Percentiles rank a stretch among this genome's conserved stretches.
These are phyloP conservation scores for Caenorhabditis macrosperma DNA, from an alignment of 2,888 invertebrate species.

Conservation along the genomic window DNA sequence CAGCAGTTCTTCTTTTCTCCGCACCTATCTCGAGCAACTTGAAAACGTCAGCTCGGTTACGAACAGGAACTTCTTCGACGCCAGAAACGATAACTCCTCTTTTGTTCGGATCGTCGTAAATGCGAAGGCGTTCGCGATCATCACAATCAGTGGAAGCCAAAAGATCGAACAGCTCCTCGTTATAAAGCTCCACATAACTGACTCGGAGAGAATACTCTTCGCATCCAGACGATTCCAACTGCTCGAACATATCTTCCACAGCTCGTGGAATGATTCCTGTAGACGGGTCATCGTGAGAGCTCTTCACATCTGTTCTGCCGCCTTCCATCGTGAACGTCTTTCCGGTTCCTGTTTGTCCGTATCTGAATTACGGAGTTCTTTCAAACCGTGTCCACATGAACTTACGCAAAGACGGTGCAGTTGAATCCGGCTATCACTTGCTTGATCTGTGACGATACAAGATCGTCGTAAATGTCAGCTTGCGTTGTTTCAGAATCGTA, in stretches of 20 bases:
- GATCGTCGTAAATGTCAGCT: constrained; percentile 90
- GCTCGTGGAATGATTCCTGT: constrained; percentile 94
- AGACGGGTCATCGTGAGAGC: constrained; percentile 88
- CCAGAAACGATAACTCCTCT: constrained; percentile 93
- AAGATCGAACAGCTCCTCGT: constrained; percentile 95
- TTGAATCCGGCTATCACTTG: constrained; percentile 96
- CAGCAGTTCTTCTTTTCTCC: constrained; percentile 90
- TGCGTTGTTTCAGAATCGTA: constrained; percentile 89
- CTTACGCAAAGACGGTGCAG: constrained; percentile 96
- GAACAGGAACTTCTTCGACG: constrained; percentile 91
- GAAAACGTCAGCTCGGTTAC: constrained; percentile 89
- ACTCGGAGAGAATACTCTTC: constrained; percentile 91
- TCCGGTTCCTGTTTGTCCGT: constrained; percentile 85
- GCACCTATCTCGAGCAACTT: constrained; percentile 91
- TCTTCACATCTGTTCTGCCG: constrained; percentile 81
- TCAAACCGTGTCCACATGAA: no score
- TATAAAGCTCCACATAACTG: constrained; percentile 95
- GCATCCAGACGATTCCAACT: constrained; percentile 86
- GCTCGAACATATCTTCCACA: constrained; percentile 91
- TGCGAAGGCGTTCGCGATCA: constrained; percentile 79
- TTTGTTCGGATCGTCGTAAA: constrained; percentile 82
- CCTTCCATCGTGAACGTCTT: constrained; percentile 99
- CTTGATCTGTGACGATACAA: constrained; percentile 91
- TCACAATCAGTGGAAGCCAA: constrained; percentile 83
- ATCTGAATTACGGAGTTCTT: constrained; percentile 79